Conservation (phyloP, 2,888 invertebrate species). For the Patella ulyssiponensis region DNA sequence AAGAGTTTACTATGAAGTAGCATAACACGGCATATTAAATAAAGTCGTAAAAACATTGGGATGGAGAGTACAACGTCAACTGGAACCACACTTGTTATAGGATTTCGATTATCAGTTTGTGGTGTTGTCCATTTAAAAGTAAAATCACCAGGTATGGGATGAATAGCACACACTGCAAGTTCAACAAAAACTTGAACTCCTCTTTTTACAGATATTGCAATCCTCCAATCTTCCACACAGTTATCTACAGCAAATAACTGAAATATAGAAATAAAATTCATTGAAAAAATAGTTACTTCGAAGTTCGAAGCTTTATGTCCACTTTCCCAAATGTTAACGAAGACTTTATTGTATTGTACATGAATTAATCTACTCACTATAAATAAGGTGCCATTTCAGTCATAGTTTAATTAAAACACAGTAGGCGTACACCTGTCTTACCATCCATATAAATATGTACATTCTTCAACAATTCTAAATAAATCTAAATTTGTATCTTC, state of each 20-base stretch:
- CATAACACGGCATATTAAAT: constrained; percentile 99
- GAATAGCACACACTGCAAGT: constrained; percentile 94
- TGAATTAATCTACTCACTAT: too few relatives aligned
- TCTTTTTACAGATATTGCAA: constrained; percentile 99
- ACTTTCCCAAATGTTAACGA: neutral
- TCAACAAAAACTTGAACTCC: constrained; percentile 76
- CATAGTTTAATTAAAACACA: too few relatives aligned
- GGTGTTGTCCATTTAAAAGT: constrained; percentile 94
- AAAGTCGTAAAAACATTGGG: constrained; percentile 99
- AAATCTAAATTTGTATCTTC: constrained; percentile 12
- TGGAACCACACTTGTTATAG: constrained; percentile 59
- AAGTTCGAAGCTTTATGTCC: neutral
- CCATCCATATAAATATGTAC: constrained; percentile 23
- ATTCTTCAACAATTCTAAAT: constrained; percentile 15
- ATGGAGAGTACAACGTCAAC: constrained; percentile 94
- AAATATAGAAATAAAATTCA: constrained; percentile 62
- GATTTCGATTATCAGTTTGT: constrained; percentile 48
- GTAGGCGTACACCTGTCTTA: too few relatives aligned
- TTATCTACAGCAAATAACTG: constrained; percentile 99
- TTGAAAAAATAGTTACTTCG: neutral
- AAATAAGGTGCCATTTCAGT: too few relatives aligned
- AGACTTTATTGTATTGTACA: neutral
- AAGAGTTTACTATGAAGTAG: constrained; percentile 99
- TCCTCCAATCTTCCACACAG: constrained; percentile 99
- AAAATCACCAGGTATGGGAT: constrained; percentile 97